Percentiles rank a stretch among this genome's conserved stretches.
Evolutionary conservation across 1,140 invertebrate species (phyloP).

Genomic region (Sitophilus oryzae): DNA sequence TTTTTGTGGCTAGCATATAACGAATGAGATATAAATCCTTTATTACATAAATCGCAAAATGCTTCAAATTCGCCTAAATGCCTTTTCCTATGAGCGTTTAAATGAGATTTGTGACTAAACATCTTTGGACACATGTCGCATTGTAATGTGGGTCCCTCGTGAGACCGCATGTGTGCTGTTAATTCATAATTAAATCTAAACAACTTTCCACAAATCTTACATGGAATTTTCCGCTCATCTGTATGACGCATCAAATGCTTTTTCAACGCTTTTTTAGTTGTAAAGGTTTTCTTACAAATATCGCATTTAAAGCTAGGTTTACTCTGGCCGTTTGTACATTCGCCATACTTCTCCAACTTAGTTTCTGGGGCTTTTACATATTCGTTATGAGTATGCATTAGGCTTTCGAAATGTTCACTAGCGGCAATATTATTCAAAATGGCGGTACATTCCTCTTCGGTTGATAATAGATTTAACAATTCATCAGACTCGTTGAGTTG

Average conservation of each 20-base stretch:
- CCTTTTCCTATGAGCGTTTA: slow-evolving; percentile 59
- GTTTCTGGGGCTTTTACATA: slow-evolving; percentile 24
- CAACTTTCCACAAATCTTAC: slow-evolving; percentile 36
- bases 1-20: slow-evolving; percentile 27
- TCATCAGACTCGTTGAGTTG: slow-evolving; percentile 36
- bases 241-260: slow-evolving; percentile 22
- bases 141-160: slow-evolving; percentile 34
- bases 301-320: slow-evolving; percentile 27
- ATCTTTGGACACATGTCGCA: slow-evolving; percentile 47
- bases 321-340: background rate
- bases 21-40: slow-evolving; percentile 29
- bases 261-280: slow-evolving; percentile 24
- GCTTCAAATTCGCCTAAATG: slow-evolving; percentile 49
- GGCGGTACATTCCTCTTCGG: slow-evolving; percentile 36
- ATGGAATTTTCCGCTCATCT: slow-evolving; percentile 15
- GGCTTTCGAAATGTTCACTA: slow-evolving; percentile 28
- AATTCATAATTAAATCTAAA: slow-evolving; percentile 32
- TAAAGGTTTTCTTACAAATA: slow-evolving; percentile 10
- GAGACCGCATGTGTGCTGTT: slow-evolving; percentile 23
- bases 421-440: slow-evolving; percentile 35
- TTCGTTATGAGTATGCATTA: slow-evolving; percentile 26
- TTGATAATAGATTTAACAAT: slow-evolving; percentile 32
- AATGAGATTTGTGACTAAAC: slow-evolving; percentile 62
- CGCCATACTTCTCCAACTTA: too few species aligned
- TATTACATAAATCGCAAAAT: slow-evolving; percentile 30